Conservation (phyloP, 2,888 invertebrate species). For the Sipha maydis region DNA sequence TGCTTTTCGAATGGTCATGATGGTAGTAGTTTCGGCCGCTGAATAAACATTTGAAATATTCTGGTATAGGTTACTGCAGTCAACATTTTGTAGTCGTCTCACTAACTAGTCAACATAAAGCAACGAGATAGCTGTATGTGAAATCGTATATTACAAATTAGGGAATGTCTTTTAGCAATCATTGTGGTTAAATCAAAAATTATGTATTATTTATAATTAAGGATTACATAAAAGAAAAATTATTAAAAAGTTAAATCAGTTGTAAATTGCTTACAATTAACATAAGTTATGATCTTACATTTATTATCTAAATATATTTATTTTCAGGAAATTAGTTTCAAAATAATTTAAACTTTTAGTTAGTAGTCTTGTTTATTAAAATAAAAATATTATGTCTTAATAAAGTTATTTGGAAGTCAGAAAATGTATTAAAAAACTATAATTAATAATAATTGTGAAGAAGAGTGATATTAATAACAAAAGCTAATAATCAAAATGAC, state of each 20-base stretch:
- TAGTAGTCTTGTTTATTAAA: background rate
- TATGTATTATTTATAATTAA: no score
- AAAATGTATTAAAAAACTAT: conserved; percentile 2
- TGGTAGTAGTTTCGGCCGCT: conserved; percentile 13
- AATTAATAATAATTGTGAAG: conserved; percentile 51
- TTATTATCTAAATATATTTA: background rate
- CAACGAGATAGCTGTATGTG: background rate
- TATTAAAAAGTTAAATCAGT: background rate
- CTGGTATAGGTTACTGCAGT: background rate
- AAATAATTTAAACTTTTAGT: background rate
- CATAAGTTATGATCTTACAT: background rate
- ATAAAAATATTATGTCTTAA: background rate
- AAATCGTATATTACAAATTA: no score
- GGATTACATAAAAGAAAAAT: background rate
- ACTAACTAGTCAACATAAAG: conserved; percentile 41
- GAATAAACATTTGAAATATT: conserved; percentile 47
- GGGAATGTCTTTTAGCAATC: no score
- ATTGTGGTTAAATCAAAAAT: no score
- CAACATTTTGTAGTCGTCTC: background rate
- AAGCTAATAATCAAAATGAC: conserved; percentile 42
- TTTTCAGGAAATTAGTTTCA: background rate
- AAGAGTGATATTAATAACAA: conserved; percentile 42
- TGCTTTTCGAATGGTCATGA: conserved; percentile 20
- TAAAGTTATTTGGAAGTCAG: background rate
- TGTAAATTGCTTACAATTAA: background rate